These are phyloP conservation scores for Peromyscus eremicus DNA, from an alignment of 2,797 vertebrate genomes.

Conservation along the genomic window DNA sequence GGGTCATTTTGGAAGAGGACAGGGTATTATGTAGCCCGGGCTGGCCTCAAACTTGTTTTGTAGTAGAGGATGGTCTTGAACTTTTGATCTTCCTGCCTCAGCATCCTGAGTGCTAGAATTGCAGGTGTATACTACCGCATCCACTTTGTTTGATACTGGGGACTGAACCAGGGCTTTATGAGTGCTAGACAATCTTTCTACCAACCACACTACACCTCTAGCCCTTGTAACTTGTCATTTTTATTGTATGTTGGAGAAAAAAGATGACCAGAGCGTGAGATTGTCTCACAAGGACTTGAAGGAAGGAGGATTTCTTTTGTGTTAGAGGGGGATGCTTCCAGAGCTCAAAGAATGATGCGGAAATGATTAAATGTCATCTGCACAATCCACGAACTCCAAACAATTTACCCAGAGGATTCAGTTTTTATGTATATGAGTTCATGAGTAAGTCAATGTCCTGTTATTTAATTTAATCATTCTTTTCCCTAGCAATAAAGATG, in stretches of 20 bases:
- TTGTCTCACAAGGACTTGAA: constrained; percentile 20
- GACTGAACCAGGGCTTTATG: not conserved
- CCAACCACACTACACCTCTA: not conserved
- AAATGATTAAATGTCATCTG: not conserved
- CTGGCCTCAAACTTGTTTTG: not conserved
- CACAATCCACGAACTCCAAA: not conserved
- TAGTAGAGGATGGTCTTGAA: not conserved
- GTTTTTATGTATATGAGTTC: not conserved
- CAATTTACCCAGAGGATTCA: not conserved
- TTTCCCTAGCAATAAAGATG: not conserved
- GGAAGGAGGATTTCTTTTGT: not conserved
- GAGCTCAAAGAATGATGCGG: not conserved
- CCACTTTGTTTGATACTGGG: not conserved
- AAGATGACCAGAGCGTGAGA: not conserved
- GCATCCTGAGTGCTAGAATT: not conserved
- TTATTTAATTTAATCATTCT: constrained; percentile 25
- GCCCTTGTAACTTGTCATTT: not conserved
- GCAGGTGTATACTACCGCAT: no score
- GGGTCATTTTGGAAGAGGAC: not conserved
- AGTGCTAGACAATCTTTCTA: not conserved
- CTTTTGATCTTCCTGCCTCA: no score
- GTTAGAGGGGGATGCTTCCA: not conserved
- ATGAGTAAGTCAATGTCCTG: not conserved
- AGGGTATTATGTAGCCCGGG: not conserved
- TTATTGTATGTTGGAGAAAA: not conserved